Conservation (phyloP, 2,797 vertebrate species). For the Notolepis coatsorum region DNA sequence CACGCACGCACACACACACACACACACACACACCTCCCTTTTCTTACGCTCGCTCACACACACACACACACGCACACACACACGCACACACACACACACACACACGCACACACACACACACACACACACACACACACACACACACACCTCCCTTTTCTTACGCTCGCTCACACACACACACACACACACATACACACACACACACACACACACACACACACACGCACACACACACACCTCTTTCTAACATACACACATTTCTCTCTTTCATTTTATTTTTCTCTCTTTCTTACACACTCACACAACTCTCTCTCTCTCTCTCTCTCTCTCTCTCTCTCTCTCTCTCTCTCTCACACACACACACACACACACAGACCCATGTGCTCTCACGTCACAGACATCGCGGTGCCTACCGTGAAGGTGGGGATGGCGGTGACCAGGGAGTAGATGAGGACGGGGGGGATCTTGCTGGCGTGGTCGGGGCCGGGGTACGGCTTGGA, state of each 20-base stretch:
- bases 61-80: background rate
- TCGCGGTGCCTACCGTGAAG: slow-evolving; percentile 75
- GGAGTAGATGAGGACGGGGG: slow-evolving; percentile 82
- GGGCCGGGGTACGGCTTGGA: slow-evolving; percentile 88
- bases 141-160: background rate
- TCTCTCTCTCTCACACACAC: background rate
- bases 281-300: background rate
- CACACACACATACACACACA: background rate
- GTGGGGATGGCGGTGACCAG: slow-evolving; percentile 83
- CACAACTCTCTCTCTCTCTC: background rate
- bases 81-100: background rate
- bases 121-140: slow-evolving; percentile 1
- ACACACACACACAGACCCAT: slow-evolving; percentile 10
- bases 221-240: background rate
- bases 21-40: background rate
- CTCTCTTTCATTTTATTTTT: background rate
- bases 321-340: background rate
- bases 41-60: background rate
- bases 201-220: background rate
- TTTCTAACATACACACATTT: background rate
- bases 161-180: background rate
- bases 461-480: slow-evolving; percentile 79
- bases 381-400: background rate
- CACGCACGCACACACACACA: background rate
- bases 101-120: slow-evolving; percentile 5